phyloP scores from a whole-genome alignment of 2,888 invertebrate genomes.

The Odontocolon sp. region DNA sequence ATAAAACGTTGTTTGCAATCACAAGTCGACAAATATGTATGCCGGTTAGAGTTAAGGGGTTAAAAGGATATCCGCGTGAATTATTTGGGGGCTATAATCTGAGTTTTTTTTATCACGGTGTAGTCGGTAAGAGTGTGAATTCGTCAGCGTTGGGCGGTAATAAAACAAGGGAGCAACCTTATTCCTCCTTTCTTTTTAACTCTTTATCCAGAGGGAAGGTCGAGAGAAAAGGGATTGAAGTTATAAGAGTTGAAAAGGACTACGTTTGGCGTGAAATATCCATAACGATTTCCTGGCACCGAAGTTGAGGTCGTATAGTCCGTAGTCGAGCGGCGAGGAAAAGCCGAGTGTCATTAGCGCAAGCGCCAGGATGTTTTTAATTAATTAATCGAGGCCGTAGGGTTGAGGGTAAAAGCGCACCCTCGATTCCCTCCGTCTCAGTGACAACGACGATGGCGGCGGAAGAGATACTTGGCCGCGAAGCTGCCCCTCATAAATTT shows the following conservation, averaged over 20 bases:
- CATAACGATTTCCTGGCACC: constrained; percentile 55
- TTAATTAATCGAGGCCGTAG: constrained; percentile 70
- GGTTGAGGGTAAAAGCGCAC: constrained; percentile 18
- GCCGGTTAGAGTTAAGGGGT: too few species aligned
- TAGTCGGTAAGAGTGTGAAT: constrained; percentile 28
- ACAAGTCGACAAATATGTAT: too few species aligned
- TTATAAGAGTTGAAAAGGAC: constrained; percentile 25
- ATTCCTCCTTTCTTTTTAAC: constrained; percentile 18
- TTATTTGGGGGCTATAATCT: neutral
- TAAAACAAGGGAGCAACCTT: constrained; percentile 44
- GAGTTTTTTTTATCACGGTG: constrained; percentile 8
- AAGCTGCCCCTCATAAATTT: constrained; percentile 69
- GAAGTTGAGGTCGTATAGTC: constrained; percentile 34
- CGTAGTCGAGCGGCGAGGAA: constrained; percentile 35
- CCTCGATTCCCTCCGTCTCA: constrained; percentile 19
- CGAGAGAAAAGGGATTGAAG: neutral
- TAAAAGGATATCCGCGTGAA: neutral
- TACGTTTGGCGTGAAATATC: constrained; percentile 47
- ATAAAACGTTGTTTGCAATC: too few species aligned
- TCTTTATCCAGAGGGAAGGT: neutral
- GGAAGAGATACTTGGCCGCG: constrained; percentile 40
- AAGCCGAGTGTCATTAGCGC: constrained; percentile 65
- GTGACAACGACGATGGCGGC: constrained; percentile 41
- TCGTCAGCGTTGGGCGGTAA: constrained; percentile 38
- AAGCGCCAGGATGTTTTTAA: constrained; percentile 70